These are phyloP conservation scores for Philopotamus ludificatus DNA, from an alignment of 1,140 invertebrate genomes.

Conservation along the genomic window DNA sequence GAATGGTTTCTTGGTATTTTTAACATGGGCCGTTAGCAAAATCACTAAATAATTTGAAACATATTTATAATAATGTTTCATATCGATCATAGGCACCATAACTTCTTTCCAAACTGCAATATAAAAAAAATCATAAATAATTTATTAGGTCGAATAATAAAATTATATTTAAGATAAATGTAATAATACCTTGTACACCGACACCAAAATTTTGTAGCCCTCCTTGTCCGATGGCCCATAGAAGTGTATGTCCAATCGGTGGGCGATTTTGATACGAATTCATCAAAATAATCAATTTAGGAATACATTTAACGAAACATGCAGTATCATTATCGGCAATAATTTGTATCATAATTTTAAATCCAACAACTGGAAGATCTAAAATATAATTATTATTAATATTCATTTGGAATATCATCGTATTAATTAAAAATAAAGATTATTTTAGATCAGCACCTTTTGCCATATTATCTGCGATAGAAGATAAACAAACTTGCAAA, in stretches of 20 bases:
- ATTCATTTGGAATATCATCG: no score
- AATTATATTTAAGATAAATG: slow-evolving; percentile 2
- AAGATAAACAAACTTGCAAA: neutral
- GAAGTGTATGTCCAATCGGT: slow-evolving; percentile 69
- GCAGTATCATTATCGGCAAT: slow-evolving; percentile 64
- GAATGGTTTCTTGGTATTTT: slow-evolving; percentile 1
- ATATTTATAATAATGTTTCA: slow-evolving; percentile 71
- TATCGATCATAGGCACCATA: slow-evolving; percentile 73
- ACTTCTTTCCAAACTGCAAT: slow-evolving; percentile 74
- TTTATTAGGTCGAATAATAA: neutral
- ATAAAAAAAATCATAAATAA: slow-evolving; percentile 10
- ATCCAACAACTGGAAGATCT: slow-evolving; percentile 62
- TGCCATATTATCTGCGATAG: neutral
- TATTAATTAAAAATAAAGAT: no score
- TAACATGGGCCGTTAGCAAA: slow-evolving; percentile 58
- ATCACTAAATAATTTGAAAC: slow-evolving; percentile 68
- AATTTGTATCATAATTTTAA: slow-evolving; percentile 70
- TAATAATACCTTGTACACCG: slow-evolving; percentile 66
- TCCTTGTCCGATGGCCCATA: slow-evolving; percentile 78
- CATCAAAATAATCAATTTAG: slow-evolving; percentile 63
- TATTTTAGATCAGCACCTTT: slow-evolving; percentile 1
- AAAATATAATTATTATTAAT: no score
- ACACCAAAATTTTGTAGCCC: slow-evolving; percentile 66
- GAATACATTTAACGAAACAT: slow-evolving; percentile 60
- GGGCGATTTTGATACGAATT: slow-evolving; percentile 79